Base-by-base conservation (phyloP, 1,140 invertebrate genomes). In the Drosophila pandora region DNA sequence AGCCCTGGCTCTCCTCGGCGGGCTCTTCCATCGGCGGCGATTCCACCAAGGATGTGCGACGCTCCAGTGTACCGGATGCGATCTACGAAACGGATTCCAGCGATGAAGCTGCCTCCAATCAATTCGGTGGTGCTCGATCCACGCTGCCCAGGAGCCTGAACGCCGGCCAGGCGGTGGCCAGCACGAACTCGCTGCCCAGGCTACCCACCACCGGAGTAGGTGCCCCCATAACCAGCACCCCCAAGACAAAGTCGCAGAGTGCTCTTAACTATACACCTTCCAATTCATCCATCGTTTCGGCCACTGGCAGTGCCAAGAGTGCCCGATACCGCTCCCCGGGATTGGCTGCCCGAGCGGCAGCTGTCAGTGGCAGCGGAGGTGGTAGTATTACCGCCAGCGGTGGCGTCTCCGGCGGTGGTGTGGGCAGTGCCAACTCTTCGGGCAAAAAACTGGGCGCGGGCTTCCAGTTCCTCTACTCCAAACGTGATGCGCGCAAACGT, bases 311-410 rank as follows among this genome's bases (percentile, higher is more conserved):
- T 65, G 96, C 96, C 2, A 97, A 97, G 82, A 97, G 96, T 28
- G 97, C 97, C 3, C 92, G 97, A 2, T 97, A 98, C 87, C 92
- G 97, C 2, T 96, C 97, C 0, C 96, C 96, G 0, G 96, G 97
- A 0, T 95, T 96, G 91, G 84, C 85, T 12, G 88, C 88, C 5
- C 76, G 83, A 37, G 83, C 83, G 3, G 83, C 83, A 0, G 83
- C 83, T 5, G 93, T 62, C 43, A 93, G 50, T 93, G 93, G 48
- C 45, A 47, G 25, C 23, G 62, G 39, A n/a, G 17, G 53, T 21
- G 32, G 93, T 2, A 94, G 94, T 2, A 22, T 41, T 0, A 94
- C 93, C 2, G 48, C 9, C 0, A 21, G n/a, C 17, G 5, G 13
- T 43, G 13, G 41, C 41, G 41, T 43, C 43, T 47, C 30, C 9